Evolutionary conservation across 1,140 invertebrate genomes (phyloP).

Genomic region (Spodoptera frugiperda): DNA sequence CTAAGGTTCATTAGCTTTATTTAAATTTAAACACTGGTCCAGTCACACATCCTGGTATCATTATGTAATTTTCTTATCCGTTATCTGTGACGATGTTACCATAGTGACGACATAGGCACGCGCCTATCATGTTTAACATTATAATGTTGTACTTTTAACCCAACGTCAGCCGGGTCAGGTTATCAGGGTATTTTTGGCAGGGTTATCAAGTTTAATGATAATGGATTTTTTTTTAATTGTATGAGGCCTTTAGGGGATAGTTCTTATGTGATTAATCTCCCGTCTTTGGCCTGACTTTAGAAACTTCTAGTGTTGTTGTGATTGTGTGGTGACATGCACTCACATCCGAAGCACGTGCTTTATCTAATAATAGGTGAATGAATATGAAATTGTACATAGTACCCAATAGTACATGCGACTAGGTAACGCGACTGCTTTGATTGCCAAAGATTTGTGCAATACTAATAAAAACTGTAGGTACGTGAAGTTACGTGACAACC

Average conservation of each 20-base stretch:
- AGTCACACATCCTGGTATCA: not conserved
- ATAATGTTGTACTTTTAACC: constrained; percentile 37
- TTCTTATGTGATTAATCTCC: constrained; percentile 1
- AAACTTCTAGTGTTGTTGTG: constrained; percentile 18
- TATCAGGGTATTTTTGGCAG: not conserved
- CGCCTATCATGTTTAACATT: constrained; percentile 19
- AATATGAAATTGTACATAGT: not conserved
- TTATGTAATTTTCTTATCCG: constrained; percentile 6
- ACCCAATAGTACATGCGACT: not conserved
- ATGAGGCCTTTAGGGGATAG: constrained; percentile 3
- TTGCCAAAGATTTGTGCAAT: constrained; percentile 27
- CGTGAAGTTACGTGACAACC: not conserved
- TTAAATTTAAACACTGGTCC: not conserved
- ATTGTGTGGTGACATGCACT: not conserved
- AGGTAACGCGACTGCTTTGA: constrained; percentile 14
- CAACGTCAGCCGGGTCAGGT: constrained; percentile 15
- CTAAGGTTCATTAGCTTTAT: constrained; percentile 2
- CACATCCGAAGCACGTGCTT: not conserved
- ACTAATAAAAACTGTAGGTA: not conserved
- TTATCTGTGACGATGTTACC: constrained; percentile 24
- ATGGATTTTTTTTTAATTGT: constrained; percentile 25
- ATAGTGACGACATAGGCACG: constrained; percentile 27
- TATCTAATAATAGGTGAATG: constrained; percentile 7
- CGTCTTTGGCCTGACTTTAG: not conserved
- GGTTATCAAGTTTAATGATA: constrained; percentile 26